Base-by-base conservation (phyloP, 2,113 vertebrate species). In the Ivindomyrus marchei region DNA sequence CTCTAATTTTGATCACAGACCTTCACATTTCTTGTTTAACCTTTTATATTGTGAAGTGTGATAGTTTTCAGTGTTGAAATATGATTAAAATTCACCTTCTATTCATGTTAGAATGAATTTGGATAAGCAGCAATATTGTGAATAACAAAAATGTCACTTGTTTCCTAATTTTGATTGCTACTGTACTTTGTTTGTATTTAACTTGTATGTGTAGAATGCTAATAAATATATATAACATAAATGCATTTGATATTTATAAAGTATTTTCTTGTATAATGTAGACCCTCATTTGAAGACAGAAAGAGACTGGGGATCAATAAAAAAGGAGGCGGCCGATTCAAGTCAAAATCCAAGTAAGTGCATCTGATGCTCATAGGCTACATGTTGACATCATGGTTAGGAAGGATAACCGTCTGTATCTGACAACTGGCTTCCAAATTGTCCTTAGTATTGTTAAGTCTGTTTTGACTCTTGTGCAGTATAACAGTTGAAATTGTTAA, bases 221-320 rank as follows among this genome's bases (percentile, higher is more conserved):
- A 27, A 56, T 27, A 47, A n/a, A 45, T 46, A 36, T 5, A 42
- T 42, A 42, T 6, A 45, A 47, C 47, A 10, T 11, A 49, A 49
- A 49, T 49, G 49, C 49, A 15, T 50, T 50, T 15, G 2, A 50
- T 50, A 50, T 50, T 50, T 50, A 15, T 15, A 50, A 50, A 50
- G 49, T 52, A 15, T 17, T 90, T 21, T 36, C 1, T 90, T 56
- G 89, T 52, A 8, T 89, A 46, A n/a, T 13, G 62, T 88, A 99
- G 98, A 13, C 98, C 97, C 0, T 97, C 98, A 0, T 99, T 99
- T 92, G 96, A 96, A 85, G 98, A 99, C 93, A 94, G 96, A 90
- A 98, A 98, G 91, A 96, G 96, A 31, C 91, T 98, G 2, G 97
- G 98, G 42, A 91, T 97, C 52, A 9, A 92, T 1, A 94, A 93